phyloP scores from a whole-genome alignment of 2,888 invertebrate genomes.

The Cremastobaeus sp. region DNA sequence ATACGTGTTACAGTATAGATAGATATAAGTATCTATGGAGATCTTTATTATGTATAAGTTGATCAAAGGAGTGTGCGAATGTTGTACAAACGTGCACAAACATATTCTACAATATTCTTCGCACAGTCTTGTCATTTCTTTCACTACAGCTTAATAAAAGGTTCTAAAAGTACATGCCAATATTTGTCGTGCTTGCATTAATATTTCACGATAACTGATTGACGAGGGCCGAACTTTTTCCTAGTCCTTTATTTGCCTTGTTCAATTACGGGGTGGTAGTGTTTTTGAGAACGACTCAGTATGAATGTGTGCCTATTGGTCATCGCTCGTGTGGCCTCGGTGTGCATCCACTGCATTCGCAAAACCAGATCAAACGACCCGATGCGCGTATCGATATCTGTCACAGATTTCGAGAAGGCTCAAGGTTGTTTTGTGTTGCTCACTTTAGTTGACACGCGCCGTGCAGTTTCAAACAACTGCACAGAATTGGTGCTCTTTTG shows the following conservation, averaged over 20 bases:
- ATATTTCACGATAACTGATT: slow-evolving; percentile 4
- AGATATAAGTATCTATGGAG: slow-evolving; percentile 67
- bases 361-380: slow-evolving; percentile 76
- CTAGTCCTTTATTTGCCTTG: slow-evolving; percentile 1
- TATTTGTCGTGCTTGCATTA: slow-evolving; percentile 22
- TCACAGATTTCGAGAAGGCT: slow-evolving; percentile 41
- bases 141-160: slow-evolving; percentile 51
- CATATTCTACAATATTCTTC: slow-evolving; percentile 46
- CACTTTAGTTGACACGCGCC: no score
- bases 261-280: slow-evolving; percentile 18
- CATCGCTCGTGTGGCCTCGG: slow-evolving; percentile 66
- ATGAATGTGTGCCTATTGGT: slow-evolving; percentile 77
- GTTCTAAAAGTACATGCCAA: slow-evolving; percentile 17
- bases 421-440: slow-evolving; percentile 26
- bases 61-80: slow-evolving; percentile 61
- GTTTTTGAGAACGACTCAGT: slow-evolving; percentile 62
- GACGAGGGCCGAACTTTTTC: background rate
- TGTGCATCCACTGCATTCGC: slow-evolving; percentile 77
- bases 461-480: no score
- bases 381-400: slow-evolving; percentile 48
- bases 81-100: slow-evolving; percentile 42
- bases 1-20: slow-evolving; percentile 76
- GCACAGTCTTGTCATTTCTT: slow-evolving; percentile 48
- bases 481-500: no score
- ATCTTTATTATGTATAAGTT: slow-evolving; percentile 67